Conservation (phyloP, 2,113 vertebrate genomes). For the Vireo altiloquus region DNA sequence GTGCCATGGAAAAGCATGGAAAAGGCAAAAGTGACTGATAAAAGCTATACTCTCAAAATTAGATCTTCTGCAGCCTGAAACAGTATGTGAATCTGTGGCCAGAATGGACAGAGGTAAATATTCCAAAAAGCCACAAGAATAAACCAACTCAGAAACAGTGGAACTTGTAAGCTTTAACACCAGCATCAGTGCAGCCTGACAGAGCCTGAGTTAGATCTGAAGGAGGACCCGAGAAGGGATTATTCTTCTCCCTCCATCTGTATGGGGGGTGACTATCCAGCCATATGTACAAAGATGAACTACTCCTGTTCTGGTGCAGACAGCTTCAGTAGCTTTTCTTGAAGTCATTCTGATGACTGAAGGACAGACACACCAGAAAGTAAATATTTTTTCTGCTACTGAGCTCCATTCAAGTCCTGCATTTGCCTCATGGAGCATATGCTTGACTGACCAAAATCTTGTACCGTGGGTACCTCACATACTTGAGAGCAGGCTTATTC, state of each 20-base stretch:
- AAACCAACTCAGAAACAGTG: neutral
- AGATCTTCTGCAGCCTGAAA: neutral
- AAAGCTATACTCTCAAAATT: neutral
- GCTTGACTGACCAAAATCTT: neutral
- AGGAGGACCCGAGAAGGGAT: neutral
- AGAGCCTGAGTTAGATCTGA: neutral
- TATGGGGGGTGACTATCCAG: neutral
- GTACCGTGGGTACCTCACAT: neutral
- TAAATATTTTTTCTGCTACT: neutral
- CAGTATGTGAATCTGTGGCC: neutral
- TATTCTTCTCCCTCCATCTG: neutral
- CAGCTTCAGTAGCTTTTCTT: neutral
- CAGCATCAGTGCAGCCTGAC: neutral
- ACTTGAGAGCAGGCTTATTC: neutral
- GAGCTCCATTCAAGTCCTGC: neutral
- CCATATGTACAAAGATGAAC: rapidly evolving
- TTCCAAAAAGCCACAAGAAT: neutral
- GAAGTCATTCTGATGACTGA: neutral
- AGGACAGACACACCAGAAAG: neutral
- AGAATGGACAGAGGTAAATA: neutral
- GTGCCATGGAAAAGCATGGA: neutral
- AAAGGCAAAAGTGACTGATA: neutral
- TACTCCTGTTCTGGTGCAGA: neutral
- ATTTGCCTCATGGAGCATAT: neutral
- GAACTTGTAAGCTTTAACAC: neutral